Evolutionary conservation across 1,140 invertebrate genomes (phyloP), one percentile per base, ranked within the genome.

Genomic region (Charaxes varanes): DNA sequence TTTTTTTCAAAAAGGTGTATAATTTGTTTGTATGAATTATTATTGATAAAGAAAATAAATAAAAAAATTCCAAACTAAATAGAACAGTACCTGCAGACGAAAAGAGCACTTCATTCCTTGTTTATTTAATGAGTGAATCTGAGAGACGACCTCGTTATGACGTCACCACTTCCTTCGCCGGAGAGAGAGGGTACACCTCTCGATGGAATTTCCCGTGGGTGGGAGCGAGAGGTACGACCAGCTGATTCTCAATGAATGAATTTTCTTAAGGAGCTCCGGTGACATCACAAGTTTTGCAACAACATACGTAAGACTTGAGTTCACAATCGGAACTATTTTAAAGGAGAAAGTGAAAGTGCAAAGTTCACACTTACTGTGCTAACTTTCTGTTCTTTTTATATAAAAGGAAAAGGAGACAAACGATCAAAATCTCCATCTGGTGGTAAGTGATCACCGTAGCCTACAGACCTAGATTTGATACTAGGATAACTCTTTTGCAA

Each of bases 91-190:
- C 40, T 41, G 33, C 67, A 34, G n/a, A n/a, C 13, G 16, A 19
- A 26, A 62, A 52, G 52, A 30, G 60, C 59, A 53, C 48, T 55
- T 53, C 40, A 55, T 58, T 76, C 66, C 66, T 77, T 82, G 74
- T 82, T 82, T 82, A 78, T 82, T 82, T 82, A 82, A 82, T 82
- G 74, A 79, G 78, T 72, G 69, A 74, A 78, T 76, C 65, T 68
- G 67, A 74, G 64, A 74, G 72, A 74, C 73, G 73, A 70, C 64
- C 69, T 82, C 71, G 74, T 79, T 78, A 73, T 78, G 74, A 82
- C 78, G 78, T 82, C 78, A 81, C 63, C 56, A 59, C 52, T 68
- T 70, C 50, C 62, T 72, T 62, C 42, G 58, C 30, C 14, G 46
- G 62, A 76, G 33, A 7, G 64, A 60, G 66, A 74, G 4, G n/a